phyloP scores from a whole-genome alignment of 2,888 invertebrate species.

The Podabrus alpinus region DNA sequence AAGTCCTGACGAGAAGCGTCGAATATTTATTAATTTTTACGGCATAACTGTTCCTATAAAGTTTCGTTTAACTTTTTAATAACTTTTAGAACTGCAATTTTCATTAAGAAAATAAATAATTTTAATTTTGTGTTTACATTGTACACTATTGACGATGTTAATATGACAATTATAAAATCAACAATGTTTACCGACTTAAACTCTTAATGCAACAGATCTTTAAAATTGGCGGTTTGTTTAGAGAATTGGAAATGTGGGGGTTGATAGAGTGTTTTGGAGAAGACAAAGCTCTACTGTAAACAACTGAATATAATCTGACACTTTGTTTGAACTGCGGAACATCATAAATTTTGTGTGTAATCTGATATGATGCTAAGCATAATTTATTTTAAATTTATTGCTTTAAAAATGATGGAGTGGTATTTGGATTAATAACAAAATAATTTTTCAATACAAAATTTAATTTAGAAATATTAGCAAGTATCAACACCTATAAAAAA shows the following conservation, averaged over 20 bases:
- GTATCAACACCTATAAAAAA: not conserved
- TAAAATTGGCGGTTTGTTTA: slow-evolving; percentile 26
- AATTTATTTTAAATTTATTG: slow-evolving; percentile 32
- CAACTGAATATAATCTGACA: slow-evolving; percentile 43
- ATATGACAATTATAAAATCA: slow-evolving; percentile 1
- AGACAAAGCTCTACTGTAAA: slow-evolving; percentile 34
- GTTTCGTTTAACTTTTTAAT: too few species aligned
- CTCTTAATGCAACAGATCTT: slow-evolving; percentile 29
- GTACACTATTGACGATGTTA: not conserved
- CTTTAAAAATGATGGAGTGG: slow-evolving; percentile 7
- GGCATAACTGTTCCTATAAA: not conserved
- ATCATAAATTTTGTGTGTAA: slow-evolving; percentile 39
- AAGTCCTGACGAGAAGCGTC: too few species aligned
- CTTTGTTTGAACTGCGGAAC: slow-evolving; percentile 44
- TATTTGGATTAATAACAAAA: slow-evolving; percentile 4
- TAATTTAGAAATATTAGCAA: not conserved
- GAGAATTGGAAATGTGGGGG: slow-evolving; percentile 17
- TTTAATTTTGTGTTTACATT: not conserved
- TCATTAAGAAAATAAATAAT: not conserved
- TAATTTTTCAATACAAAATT: slow-evolving; percentile 2
- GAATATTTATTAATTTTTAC: not conserved
- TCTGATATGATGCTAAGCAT: slow-evolving; percentile 36
- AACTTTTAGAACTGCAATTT: not conserved
- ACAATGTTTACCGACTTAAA: slow-evolving; percentile 20
- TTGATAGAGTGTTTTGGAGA: slow-evolving; percentile 25